Evolutionary conservation across 64 coral and sea anemone species (phyloP).

Genomic region (Stichodactyla helianthus): DNA sequence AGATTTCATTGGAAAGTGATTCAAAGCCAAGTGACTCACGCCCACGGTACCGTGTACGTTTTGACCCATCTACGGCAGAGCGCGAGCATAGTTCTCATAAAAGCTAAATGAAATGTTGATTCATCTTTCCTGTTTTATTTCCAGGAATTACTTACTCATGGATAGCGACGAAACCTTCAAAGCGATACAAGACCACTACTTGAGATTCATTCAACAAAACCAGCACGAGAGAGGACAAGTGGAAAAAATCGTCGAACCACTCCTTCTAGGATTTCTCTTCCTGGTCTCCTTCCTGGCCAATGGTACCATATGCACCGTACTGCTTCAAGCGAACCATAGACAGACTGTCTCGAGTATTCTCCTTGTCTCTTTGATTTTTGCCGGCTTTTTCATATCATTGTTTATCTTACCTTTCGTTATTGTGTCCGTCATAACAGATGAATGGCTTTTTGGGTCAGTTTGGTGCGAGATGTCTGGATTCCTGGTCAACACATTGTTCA

Average conservation of each 20-base stretch:
- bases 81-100: too few species aligned
- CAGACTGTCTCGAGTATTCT: slow-evolving; percentile 68
- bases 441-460: slow-evolving; percentile 60
- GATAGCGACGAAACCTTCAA: background rate
- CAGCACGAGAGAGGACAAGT: slow-evolving; percentile 13
- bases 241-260: slow-evolving; percentile 51
- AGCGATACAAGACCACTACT: background rate
- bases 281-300: slow-evolving; percentile 68
- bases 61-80: too few species aligned
- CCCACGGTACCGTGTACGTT: too few species aligned
- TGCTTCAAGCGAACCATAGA: slow-evolving; percentile 37
- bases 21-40: too few species aligned
- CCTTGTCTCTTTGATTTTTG: slow-evolving; percentile 34
- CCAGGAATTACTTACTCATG: background rate
- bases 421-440: slow-evolving; percentile 60
- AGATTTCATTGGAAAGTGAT: too few species aligned
- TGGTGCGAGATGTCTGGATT: slow-evolving; percentile 67
- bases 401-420: slow-evolving; percentile 57
- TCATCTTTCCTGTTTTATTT: background rate
- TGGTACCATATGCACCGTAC: slow-evolving; percentile 45
- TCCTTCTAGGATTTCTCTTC: slow-evolving; percentile 41
- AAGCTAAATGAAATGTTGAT: background rate
- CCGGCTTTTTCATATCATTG: slow-evolving; percentile 50
- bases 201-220: background rate
- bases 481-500: slow-evolving; percentile 46